Evolutionary conservation across 2,113 vertebrate genomes (phyloP).

Genomic region (Phaethornis superciliosus): DNA sequence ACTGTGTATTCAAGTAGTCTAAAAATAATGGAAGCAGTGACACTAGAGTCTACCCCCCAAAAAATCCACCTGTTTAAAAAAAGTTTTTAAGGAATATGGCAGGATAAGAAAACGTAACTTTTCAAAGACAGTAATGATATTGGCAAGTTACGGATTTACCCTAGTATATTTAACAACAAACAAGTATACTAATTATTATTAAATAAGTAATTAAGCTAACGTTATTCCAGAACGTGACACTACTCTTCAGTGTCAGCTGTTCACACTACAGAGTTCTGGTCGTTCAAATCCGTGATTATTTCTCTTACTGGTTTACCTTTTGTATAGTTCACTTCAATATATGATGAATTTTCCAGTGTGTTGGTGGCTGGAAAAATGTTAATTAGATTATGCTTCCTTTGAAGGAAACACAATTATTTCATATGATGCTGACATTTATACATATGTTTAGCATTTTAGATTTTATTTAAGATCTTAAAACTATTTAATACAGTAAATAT

Average conservation of each 20-base stretch:
- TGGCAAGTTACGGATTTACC: not conserved
- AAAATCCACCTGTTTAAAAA: not conserved
- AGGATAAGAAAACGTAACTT: not conserved
- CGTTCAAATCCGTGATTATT: not conserved
- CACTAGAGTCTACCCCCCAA: not conserved
- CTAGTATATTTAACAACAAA: not conserved
- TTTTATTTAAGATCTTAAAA: not conserved
- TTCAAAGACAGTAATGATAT: not conserved
- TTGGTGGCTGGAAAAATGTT: not conserved
- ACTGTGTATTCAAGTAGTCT: not conserved
- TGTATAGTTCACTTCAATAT: not conserved
- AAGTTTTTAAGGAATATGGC: not conserved
- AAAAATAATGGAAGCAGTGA: not conserved
- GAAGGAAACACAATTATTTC: not conserved
- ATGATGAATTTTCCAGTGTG: not conserved
- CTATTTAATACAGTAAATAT: not conserved
- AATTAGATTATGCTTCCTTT: slow-evolving; percentile 3
- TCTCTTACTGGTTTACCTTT: not conserved
- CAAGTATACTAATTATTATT: too few species aligned
- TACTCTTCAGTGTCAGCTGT: slow-evolving; percentile 1
- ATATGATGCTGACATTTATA: not conserved
- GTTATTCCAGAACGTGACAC: not conserved
- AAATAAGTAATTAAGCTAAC: not conserved
- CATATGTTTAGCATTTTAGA: not conserved
- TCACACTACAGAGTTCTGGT: not conserved